These are phyloP conservation scores for Caerostris extrusa DNA, from an alignment of 1,140 invertebrate genomes.

Conservation along the genomic window DNA sequence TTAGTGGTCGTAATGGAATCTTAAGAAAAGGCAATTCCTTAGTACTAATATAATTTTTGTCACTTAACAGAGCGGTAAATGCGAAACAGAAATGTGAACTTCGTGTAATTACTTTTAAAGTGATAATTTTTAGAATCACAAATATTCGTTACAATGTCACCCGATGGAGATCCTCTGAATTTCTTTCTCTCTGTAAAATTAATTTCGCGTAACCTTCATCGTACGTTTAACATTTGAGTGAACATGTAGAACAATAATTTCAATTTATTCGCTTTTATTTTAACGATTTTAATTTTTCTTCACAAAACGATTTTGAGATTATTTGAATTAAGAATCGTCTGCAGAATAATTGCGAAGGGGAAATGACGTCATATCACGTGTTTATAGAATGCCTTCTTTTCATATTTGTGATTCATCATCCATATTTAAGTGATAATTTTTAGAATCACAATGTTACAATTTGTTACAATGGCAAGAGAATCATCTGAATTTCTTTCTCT, in stretches of 20 bases:
- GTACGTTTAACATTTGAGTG: neutral
- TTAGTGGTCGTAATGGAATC: neutral
- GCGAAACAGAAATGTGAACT: neutral
- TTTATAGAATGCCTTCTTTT: too few relatives aligned
- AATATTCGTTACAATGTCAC: neutral
- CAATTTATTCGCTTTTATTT: neutral
- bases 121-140: neutral
- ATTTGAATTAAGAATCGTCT: too few relatives aligned
- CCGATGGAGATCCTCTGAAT: neutral
- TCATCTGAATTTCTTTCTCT: neutral
- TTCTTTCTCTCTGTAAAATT: neutral
- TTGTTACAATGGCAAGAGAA: neutral
- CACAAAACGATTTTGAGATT: too few relatives aligned
- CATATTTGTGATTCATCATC: too few relatives aligned
- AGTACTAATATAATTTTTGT: neutral
- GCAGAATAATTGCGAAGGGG: too few relatives aligned
- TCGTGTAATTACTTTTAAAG: neutral
- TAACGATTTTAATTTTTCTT: too few relatives aligned
- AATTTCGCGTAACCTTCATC: neutral
- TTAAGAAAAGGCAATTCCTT: neutral
- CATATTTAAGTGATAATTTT: slow-evolving; percentile 4
- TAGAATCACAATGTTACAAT: neutral
- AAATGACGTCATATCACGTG: too few relatives aligned
- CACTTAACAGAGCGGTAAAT: neutral
- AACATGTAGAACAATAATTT: neutral